Conservation (phyloP, 2,113 vertebrate genomes). For the Motacilla tschutschensis region DNA sequence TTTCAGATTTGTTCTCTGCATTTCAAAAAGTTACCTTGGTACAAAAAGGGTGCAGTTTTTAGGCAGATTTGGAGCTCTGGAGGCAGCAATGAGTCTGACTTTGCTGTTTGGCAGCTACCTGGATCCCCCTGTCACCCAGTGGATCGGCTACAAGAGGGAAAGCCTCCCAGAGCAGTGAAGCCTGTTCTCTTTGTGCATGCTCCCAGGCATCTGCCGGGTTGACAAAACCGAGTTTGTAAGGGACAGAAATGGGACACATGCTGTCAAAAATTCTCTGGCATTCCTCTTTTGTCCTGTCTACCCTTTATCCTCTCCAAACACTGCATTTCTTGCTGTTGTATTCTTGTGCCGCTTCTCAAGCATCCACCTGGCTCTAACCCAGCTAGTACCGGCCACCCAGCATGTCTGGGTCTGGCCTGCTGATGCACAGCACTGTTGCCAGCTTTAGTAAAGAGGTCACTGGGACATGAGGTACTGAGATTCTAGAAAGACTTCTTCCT, state of each 20-base stretch:
- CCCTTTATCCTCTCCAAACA: rapidly evolving
- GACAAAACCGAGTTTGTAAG: not conserved
- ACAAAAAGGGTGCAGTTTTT: not conserved
- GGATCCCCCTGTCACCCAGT: rapidly evolving
- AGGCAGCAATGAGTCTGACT: not conserved
- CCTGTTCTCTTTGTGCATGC: not conserved
- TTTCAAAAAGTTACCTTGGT: not conserved
- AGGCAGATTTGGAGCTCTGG: not conserved
- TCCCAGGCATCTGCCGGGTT: not conserved
- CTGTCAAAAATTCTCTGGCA: not conserved
- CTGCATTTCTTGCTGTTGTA: not conserved
- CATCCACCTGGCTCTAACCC: not conserved
- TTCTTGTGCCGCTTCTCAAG: not conserved
- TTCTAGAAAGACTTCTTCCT: not conserved
- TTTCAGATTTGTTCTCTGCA: not conserved
- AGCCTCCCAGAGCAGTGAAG: not conserved
- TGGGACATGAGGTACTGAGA: not conserved
- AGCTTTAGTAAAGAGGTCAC: not conserved
- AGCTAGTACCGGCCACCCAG: not conserved
- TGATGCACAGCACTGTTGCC: not conserved
- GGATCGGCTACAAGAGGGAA: not conserved
- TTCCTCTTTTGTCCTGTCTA: not conserved
- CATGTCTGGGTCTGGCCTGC: not conserved
- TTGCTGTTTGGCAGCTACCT: not conserved
- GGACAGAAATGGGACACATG: not conserved